Percentiles rank a stretch among this genome's conserved stretches.
These are phyloP conservation scores for Rhagonycha lutea DNA, from an alignment of 2,888 invertebrate species.

Conservation along the genomic window DNA sequence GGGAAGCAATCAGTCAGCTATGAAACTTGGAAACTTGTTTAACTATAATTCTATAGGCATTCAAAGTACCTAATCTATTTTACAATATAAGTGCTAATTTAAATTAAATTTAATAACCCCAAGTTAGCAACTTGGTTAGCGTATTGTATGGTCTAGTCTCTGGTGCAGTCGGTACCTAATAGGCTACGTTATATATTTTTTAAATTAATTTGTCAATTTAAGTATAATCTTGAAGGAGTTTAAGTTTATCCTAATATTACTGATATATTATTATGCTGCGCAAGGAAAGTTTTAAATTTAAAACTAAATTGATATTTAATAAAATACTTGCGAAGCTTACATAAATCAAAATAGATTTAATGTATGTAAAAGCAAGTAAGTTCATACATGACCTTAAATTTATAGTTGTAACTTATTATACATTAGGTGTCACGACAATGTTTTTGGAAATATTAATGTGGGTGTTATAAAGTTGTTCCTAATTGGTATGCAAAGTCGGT, in stretches of 20 bases:
- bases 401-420: not conserved
- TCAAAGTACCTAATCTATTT: not conserved
- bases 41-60: not conserved
- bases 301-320: not conserved
- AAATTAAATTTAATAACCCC: not conserved
- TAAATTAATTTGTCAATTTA: not conserved
- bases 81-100: not conserved
- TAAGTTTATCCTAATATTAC: not conserved
- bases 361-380: not conserved
- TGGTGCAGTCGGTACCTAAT: no score
- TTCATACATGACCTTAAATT: not conserved
- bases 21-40: not conserved
- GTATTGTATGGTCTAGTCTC: not conserved
- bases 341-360: not conserved
- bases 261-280: no score
- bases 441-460: not conserved
- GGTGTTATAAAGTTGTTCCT: not conserved
- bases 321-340: not conserved
- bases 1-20: not conserved
- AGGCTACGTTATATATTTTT: not conserved
- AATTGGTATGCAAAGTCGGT: slow-evolving; percentile 22
- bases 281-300: no score
- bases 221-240: not conserved
- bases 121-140: not conserved
- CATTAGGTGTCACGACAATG: not conserved